Base-by-base conservation (phyloP, 2,797 vertebrate species). In the Chaetodon trifasciatus region DNA sequence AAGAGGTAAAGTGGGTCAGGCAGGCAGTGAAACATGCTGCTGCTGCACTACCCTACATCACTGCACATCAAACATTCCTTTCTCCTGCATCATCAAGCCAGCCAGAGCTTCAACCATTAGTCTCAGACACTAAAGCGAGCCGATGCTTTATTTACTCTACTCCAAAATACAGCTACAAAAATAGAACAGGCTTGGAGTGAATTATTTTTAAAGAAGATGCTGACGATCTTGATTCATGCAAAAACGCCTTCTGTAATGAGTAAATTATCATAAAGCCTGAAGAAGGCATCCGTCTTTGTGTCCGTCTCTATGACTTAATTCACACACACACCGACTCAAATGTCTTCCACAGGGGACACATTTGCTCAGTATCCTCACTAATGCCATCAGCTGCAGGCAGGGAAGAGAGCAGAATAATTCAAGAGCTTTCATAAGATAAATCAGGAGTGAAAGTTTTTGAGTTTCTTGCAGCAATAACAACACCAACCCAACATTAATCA, bases 1-100 rank as follows among this genome's bases (percentile, higher is more conserved):
- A 91, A 92, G 89, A 78, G 39, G 68, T 69, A 88, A 94, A 94
- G 82, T 93, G 86, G 90, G 91, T 93, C 93, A 94, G 78, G 63
- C 68, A 74, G 56, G 86, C 83, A 85, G 74, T 15, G 40, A 86
- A 85, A 86, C 74, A 87, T 81, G 82, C 88, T 90, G 82, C 87
- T 74, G 84, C 76, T 77, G 76, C 77, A 72, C 63, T 61, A 78
- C 49, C 67, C 66, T 49, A 86, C 86, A 85, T 90, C 84, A 86
- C 74, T 84, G 79, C 79, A 71, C 76, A 87, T 87, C 68, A 79
- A 88, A 79, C 60, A 65, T 65, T 69, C 70, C 56, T 47, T 82
- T 79, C 60, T 79, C 49, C 79, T 74, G 65, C 85, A 84, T 81
- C 86, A 76, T 86, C 80, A 82, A 64, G 82, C 64, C 71, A 17